phyloP scores from a whole-genome alignment of 2,888 invertebrate genomes.

The Phasia obesa region DNA sequence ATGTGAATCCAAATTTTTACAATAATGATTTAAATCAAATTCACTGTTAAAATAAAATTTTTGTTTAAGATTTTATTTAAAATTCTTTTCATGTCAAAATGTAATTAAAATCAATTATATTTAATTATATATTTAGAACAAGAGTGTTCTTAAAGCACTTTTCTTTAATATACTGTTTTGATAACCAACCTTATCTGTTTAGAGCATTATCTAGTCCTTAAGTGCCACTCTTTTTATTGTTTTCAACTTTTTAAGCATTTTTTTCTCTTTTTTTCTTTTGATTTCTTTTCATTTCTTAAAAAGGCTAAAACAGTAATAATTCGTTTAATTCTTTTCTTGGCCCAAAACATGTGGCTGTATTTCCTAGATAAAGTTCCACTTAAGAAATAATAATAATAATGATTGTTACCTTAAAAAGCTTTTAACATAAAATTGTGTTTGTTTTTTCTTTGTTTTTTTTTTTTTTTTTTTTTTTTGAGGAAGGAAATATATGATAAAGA shows the following conservation, averaged over 20 bases:
- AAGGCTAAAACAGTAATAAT: slow-evolving; percentile 32
- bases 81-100: no score
- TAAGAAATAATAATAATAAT: slow-evolving; percentile 46
- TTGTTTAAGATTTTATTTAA: no score
- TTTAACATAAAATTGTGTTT: slow-evolving; percentile 51
- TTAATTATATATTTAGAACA: no score
- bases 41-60: no score
- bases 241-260: background rate
- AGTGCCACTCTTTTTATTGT: background rate
- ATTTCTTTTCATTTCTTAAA: background rate
- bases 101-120: no score
- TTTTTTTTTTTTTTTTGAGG: background rate
- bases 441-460: no score
- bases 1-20: no score
- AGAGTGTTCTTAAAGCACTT: no score
- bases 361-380: slow-evolving; percentile 58
- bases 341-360: slow-evolving; percentile 28
- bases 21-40: no score
- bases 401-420: slow-evolving; percentile 69
- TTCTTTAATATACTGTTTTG: no score
- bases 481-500: slow-evolving; percentile 7
- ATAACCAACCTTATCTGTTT: no score
- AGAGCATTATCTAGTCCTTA: background rate
- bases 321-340: slow-evolving; percentile 54
- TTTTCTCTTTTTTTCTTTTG: background rate